Evolutionary conservation across 2,888 invertebrate genomes (phyloP).

Genomic region (Prostheceraeus crozeri): DNA sequence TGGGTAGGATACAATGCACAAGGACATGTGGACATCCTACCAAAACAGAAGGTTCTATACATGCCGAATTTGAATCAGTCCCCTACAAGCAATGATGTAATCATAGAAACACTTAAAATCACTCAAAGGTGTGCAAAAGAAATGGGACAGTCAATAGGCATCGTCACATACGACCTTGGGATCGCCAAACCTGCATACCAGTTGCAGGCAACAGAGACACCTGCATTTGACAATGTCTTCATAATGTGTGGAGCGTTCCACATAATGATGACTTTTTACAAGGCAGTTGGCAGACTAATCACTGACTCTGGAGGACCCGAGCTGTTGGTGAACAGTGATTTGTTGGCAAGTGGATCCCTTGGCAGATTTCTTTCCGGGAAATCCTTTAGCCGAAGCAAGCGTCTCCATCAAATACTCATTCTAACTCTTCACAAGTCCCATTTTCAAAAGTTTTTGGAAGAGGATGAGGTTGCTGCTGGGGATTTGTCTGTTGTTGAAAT

Average conservation of each 20-base stretch:
- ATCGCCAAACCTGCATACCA: slow-evolving; percentile 41
- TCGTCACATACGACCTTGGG: slow-evolving; percentile 41
- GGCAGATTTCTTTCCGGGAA: slow-evolving; percentile 40
- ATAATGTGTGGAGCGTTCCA: slow-evolving; percentile 42
- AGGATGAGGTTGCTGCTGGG: too few species aligned
- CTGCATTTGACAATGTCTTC: slow-evolving; percentile 42
- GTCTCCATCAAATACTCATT: slow-evolving; percentile 41
- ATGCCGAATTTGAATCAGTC: slow-evolving; percentile 40
- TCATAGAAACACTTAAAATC: slow-evolving; percentile 37
- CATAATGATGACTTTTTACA: slow-evolving; percentile 41
- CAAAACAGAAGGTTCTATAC: slow-evolving; percentile 40
- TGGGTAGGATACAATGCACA: slow-evolving; percentile 41
- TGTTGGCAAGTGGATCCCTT: slow-evolving; percentile 40
- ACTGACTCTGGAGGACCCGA: slow-evolving; percentile 41
- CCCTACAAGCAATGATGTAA: slow-evolving; percentile 39
- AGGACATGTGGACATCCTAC: slow-evolving; percentile 32
- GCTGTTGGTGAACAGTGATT: slow-evolving; percentile 41
- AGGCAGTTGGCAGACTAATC: slow-evolving; percentile 41
- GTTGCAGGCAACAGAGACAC: slow-evolving; percentile 41
- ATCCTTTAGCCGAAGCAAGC: slow-evolving; percentile 42
- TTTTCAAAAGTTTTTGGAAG: slow-evolving; percentile 37
- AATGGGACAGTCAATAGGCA: slow-evolving; percentile 32
- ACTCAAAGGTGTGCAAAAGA: slow-evolving; percentile 39
- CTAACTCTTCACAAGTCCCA: slow-evolving; percentile 40
- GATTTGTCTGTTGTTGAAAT: too few species aligned